Percentiles rank a stretch among this genome's conserved stretches.
Evolutionary conservation across 2,113 vertebrate species (phyloP).

Genomic region (Eptesicus fuscus): DNA sequence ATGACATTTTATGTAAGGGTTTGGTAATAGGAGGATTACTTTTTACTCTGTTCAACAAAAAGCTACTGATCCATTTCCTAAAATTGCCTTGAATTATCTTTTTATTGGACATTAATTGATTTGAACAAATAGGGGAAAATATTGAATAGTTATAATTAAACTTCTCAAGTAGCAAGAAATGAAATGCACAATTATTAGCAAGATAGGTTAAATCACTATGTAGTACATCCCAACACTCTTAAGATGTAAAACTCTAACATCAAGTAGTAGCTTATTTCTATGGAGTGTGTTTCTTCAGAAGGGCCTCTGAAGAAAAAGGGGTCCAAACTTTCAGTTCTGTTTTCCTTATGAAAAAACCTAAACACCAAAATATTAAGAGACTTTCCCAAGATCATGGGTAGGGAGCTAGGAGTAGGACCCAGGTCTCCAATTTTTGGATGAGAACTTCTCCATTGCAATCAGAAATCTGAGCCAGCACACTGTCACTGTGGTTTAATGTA

Average conservation of each 20-base stretch:
- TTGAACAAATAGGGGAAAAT: slow-evolving; percentile 22
- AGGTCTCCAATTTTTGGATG: background rate
- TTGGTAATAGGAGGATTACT: background rate
- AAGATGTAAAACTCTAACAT: background rate
- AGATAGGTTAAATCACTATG: background rate
- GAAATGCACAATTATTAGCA: background rate
- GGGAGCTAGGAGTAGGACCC: background rate
- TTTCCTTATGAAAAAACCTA: slow-evolving; percentile 26
- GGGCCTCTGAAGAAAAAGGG: background rate
- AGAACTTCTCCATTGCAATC: background rate
- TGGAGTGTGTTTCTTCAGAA: background rate
- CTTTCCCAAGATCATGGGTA: background rate
- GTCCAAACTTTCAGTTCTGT: background rate
- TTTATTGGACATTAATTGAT: slow-evolving; percentile 11
- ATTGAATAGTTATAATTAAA: slow-evolving; percentile 23
- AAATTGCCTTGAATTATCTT: background rate
- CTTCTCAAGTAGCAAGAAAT: background rate
- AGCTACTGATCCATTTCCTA: background rate
- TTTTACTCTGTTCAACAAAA: slow-evolving; percentile 41
- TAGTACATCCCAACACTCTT: background rate
- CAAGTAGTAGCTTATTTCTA: background rate
- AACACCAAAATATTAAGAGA: background rate
- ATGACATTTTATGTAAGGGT: background rate
- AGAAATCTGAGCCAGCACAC: slow-evolving; percentile 40
- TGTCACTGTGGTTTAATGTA: slow-evolving; percentile 45